A percentile compares a stretch with the other conserved stretches of the same genome.
Conservation (phyloP, 2,113 vertebrate species). For the Heteronetta atricapilla region DNA sequence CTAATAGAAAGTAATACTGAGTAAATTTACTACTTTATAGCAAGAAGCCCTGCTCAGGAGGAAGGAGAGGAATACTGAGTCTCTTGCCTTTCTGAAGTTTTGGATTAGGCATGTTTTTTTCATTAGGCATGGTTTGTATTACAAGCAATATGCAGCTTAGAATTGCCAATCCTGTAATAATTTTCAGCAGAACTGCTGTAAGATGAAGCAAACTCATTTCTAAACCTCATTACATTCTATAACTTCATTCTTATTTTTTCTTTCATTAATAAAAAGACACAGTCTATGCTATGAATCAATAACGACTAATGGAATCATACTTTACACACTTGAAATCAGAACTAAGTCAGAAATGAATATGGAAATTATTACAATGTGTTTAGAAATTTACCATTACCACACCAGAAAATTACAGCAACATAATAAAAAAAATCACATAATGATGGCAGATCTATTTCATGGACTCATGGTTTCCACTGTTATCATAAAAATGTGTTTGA, state of each 20-base stretch:
- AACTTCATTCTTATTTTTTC: constrained; percentile 17
- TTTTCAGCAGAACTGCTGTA: background rate
- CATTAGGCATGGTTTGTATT: background rate
- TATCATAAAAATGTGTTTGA: background rate
- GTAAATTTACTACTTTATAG: background rate
- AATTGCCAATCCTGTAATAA: background rate
- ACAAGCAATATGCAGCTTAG: background rate
- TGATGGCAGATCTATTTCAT: background rate
- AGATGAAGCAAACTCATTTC: constrained; percentile 5
- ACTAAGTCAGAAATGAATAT: background rate
- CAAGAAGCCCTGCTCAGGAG: background rate
- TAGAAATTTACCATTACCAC: constrained; percentile 2
- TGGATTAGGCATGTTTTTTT: background rate
- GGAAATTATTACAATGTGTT: background rate
- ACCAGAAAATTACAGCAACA: background rate
- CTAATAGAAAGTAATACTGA: background rate
- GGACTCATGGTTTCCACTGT: background rate
- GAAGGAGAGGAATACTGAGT: background rate
- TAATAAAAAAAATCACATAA: background rate
- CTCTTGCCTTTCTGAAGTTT: background rate
- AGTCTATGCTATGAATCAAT: background rate
- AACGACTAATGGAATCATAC: background rate
- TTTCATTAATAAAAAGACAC: constrained; percentile 16
- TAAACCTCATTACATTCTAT: background rate
- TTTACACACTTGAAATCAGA: background rate